These are phyloP conservation scores for Phylloscopus whistleri DNA, from an alignment of 2,113 vertebrate species.

Conservation along the genomic window DNA sequence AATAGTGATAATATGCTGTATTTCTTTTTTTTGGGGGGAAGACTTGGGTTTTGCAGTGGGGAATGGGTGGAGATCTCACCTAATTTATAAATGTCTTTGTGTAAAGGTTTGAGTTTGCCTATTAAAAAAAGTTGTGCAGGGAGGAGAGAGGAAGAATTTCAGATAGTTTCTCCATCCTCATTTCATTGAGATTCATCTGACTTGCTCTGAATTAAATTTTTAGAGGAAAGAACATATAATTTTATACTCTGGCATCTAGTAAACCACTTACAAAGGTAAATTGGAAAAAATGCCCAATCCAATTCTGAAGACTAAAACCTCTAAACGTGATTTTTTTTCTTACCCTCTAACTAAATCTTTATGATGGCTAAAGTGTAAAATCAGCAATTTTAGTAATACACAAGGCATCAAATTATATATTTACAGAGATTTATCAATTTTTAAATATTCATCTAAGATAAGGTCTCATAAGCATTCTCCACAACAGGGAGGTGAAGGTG, in stretches of 20 bases:
- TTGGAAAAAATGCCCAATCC: neutral
- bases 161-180: conserved; percentile 40
- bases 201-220: neutral
- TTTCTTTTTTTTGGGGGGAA: neutral
- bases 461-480: conserved; percentile 27
- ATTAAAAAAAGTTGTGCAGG: neutral
- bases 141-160: neutral
- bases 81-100: conserved; percentile 27
- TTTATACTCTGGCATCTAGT: neutral
- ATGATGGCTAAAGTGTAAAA: conserved; percentile 20
- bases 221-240: conserved; percentile 17
- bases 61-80: conserved; percentile 38
- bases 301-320: neutral
- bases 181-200: conserved; percentile 13
- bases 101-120: conserved; percentile 45
- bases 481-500: neutral
- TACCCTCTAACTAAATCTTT: conserved; percentile 10
- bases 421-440: conserved; percentile 11
- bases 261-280: neutral
- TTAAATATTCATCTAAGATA: conserved; percentile 17
- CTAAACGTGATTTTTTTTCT: neutral
- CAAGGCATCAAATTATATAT: conserved; percentile 5
- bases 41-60: conserved; percentile 46
- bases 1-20: conserved; percentile 46
- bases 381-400: conserved; percentile 16